Conservation (phyloP, 2,797 vertebrate species). For the Anomalospiza imberbis region DNA sequence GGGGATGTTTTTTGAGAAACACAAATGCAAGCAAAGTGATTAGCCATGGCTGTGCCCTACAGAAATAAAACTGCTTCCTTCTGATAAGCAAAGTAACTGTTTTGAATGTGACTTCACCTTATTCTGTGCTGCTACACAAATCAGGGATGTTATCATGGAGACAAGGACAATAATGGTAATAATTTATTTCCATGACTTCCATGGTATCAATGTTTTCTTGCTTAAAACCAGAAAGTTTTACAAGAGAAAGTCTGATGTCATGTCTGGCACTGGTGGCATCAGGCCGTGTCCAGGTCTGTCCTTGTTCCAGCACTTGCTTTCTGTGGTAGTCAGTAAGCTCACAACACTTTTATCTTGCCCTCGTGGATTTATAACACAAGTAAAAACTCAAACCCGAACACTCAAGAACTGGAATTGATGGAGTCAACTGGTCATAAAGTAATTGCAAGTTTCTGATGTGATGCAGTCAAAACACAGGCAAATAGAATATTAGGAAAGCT, state of each 20-base stretch:
- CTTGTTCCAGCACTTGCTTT: background rate
- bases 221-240: conserved; percentile 2
- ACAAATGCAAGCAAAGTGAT: conserved; percentile 32
- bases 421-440: background rate
- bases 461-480: background rate
- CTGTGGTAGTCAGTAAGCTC: background rate
- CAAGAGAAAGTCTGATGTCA: conserved; percentile 19
- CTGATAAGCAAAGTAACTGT: conserved; percentile 54
- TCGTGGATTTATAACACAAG: background rate
- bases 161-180: conserved; percentile 33
- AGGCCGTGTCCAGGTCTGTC: background rate
- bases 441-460: background rate
- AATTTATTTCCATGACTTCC: background rate
- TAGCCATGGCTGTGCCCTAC: conserved; percentile 8
- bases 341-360: background rate
- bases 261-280: background rate
- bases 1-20: conserved; percentile 16
- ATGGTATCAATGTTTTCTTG: background rate
- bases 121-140: background rate
- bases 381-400: background rate
- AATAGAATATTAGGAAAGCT: background rate
- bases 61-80: conserved; percentile 56
- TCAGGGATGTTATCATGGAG: conserved; percentile 22
- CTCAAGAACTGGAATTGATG: background rate
- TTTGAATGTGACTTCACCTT: conserved; percentile 55